These are phyloP conservation scores for Danio kyathit DNA, from an alignment of 2,797 vertebrate species.

Conservation along the genomic window DNA sequence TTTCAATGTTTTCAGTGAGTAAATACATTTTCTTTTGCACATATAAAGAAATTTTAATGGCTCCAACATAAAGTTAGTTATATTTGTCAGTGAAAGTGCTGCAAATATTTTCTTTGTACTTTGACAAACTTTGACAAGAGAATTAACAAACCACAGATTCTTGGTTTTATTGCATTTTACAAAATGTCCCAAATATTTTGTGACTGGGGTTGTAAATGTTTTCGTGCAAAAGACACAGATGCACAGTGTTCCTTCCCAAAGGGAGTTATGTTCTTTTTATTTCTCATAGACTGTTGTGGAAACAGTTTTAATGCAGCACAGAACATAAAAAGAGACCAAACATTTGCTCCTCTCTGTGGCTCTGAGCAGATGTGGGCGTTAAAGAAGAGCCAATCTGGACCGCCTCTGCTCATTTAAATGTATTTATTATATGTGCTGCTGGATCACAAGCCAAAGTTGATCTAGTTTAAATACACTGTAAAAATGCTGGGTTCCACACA, in stretches of 20 bases:
- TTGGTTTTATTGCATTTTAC: no score
- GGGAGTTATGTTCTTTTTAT: not conserved
- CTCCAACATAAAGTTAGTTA: no score
- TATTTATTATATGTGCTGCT: slow-evolving; percentile 35
- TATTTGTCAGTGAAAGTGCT: no score
- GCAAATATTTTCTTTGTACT: no score
- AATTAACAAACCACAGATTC: no score
- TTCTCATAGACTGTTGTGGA: not conserved
- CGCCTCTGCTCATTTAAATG: slow-evolving; percentile 33
- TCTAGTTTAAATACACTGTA: slow-evolving; percentile 1
- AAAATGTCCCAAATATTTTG: no score
- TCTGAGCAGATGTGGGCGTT: slow-evolving; percentile 15
- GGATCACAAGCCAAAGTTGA: slow-evolving; percentile 13
- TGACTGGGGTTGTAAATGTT: not conserved
- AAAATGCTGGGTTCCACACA: no score
- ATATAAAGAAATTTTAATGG: no score
- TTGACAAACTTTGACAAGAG: no score
- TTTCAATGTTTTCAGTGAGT: no score
- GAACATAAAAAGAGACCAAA: slow-evolving; percentile 27
- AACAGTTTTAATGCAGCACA: slow-evolving; percentile 20
- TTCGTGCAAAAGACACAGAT: not conserved
- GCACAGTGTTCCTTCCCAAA: not conserved
- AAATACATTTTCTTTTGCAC: no score
- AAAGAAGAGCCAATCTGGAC: slow-evolving; percentile 25
- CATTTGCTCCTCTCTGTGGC: not conserved